Evolutionary conservation across 1,140 invertebrate species (phyloP), one percentile per base, ranked within the genome.

Genomic region (Ceratina calcarata): DNA sequence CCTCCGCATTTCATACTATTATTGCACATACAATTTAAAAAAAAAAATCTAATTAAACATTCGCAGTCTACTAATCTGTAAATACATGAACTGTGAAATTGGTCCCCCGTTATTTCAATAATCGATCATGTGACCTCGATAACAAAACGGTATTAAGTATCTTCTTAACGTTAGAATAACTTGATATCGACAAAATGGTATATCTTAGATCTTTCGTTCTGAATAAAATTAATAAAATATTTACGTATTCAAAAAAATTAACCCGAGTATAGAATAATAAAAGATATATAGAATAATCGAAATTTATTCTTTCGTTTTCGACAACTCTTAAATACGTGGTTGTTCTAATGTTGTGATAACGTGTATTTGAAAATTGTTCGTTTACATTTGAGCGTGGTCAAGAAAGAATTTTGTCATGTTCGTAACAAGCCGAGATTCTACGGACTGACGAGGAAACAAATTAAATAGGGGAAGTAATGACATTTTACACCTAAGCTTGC

Each of bases 401-500:
- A 70, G 24, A 53, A 58, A 78, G 74, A 65, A 71, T 74, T 45
- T 45, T 83, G 81, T 85, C 85, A 81, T 83, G 85, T 78, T 62
- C 51, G 71, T 58, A 69, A 86, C 73, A 61, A 71, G 57, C 65
- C 78, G 84, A 85, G 84, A 85, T 85, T 85, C 84, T 75, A 81
- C 32, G 55, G 37, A 76, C 49, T 45, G 72, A 45, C 60, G 32
- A 32, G 58, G 69, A 15, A 53, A 13, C 27, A 12, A 15, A 27
- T 37, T 22, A 18, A 1, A 18, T 58, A 24, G 3, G 6, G n/a
- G 15, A 37, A 15, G 67, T 27, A 45, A 37, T 62, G n/a, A 10
- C 10, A 45, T 45, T 45, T 72, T 85, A 78, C 65, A 75, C 61
- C 55, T 85, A 85, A 72, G 20, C 67, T 81, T 57, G 32, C 67